Conservation (phyloP, 2,797 vertebrate species). For the Danio aesculapii region DNA sequence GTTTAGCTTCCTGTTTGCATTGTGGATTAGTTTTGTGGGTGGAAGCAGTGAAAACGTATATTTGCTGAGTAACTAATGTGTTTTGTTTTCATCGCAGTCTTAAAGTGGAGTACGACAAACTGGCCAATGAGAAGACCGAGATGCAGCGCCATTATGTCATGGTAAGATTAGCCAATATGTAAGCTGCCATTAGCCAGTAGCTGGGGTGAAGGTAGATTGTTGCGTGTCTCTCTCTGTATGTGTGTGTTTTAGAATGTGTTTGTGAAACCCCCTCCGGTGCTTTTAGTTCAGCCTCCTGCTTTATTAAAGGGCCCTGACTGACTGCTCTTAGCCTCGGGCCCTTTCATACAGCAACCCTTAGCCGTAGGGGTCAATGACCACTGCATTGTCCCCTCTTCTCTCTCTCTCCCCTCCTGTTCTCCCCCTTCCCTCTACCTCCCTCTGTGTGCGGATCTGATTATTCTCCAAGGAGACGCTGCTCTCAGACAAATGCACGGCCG, state of each 20-base stretch:
- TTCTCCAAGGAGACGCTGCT: conserved; percentile 82
- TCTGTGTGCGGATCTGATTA: conserved; percentile 85
- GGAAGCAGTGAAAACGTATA: neutral
- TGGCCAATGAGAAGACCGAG: conserved; percentile 97
- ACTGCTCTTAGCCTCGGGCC: conserved; percentile 72
- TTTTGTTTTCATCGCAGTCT: conserved; percentile 83
- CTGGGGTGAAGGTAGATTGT: conserved; percentile 65
- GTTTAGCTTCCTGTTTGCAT: conserved; percentile 10
- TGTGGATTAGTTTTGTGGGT: conserved; percentile 5
- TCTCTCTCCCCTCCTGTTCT: conserved; percentile 19
- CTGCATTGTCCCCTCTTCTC: conserved; percentile 71
- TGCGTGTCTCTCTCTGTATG: conserved; percentile 73
- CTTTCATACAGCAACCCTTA: conserved; percentile 73
- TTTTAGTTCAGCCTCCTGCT: conserved; percentile 68
- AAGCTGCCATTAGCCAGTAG: conserved; percentile 70
- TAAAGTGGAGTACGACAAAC: conserved; percentile 97
- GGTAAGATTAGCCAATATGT: conserved; percentile 83
- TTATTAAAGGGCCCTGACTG: conserved; percentile 72
- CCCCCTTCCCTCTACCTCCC: conserved; percentile 61
- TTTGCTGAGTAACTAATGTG: conserved; percentile 66
- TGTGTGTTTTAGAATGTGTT: conserved; percentile 74
- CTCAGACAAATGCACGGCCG: conserved; percentile 79
- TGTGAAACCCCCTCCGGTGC: conserved; percentile 58
- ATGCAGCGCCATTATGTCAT: conserved; percentile 99
- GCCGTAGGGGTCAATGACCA: conserved; percentile 78